Conservation (phyloP, 2,797 vertebrate species). For the Xenentodon cancila region DNA sequence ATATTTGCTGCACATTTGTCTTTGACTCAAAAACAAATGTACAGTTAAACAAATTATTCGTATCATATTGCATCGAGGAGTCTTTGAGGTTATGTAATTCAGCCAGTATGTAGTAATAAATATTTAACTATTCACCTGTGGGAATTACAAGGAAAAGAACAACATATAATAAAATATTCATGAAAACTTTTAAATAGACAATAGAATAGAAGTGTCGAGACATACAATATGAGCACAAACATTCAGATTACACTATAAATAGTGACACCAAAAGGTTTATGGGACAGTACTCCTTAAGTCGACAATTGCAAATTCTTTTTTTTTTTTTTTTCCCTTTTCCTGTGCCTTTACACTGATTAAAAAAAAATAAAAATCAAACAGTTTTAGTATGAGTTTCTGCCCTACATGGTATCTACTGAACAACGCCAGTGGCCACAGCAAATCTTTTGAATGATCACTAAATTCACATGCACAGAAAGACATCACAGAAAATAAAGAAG, state of each 20-base stretch:
- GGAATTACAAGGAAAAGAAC: conserved; percentile 55
- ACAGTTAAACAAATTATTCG: conserved; percentile 8
- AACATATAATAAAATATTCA: conserved; percentile 55
- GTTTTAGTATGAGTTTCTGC: no score
- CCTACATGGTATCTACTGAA: conserved; percentile 1
- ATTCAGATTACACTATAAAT: conserved; percentile 22
- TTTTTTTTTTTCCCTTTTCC: not conserved
- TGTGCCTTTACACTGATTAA: no score
- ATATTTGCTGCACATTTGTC: not conserved
- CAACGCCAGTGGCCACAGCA: conserved; percentile 10
- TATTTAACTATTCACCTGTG: conserved; percentile 59
- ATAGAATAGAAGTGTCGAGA: conserved; percentile 5
- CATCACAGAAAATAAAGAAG: conserved; percentile 2
- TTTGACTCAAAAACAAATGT: conserved; percentile 2
- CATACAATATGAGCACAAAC: conserved; percentile 12
- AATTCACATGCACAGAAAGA: conserved; percentile 5
- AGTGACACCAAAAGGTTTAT: conserved; percentile 33
- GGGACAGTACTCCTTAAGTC: conserved; percentile 23
- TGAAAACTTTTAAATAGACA: conserved; percentile 50
- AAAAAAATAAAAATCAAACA: no score
- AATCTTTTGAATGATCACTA: conserved; percentile 5
- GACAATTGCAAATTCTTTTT: conserved; percentile 15
- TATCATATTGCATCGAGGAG: conserved; percentile 7
- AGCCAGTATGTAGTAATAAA: conserved; percentile 30
- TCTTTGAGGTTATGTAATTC: conserved; percentile 14